A percentile compares a stretch with the other conserved stretches of the same genome.
phyloP scores from a whole-genome alignment of 2,888 invertebrate genomes.

The Phytoseiulus persimilis region DNA sequence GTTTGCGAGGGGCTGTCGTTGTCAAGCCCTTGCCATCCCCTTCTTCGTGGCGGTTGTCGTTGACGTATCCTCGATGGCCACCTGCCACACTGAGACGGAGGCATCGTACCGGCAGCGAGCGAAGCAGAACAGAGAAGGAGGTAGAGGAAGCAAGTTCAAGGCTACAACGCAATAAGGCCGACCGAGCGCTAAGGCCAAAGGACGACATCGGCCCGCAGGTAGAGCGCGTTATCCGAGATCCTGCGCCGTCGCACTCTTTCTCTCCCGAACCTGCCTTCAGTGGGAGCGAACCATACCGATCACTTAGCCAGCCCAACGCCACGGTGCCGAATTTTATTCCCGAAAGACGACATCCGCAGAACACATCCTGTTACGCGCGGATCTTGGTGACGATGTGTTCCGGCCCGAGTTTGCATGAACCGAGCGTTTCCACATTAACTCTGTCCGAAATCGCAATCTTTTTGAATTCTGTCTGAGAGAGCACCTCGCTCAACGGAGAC shows the following conservation, averaged over 20 bases:
- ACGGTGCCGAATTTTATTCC: too few relatives aligned
- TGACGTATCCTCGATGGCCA: background rate
- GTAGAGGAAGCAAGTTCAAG: constrained; percentile 5
- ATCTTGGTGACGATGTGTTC: too few relatives aligned
- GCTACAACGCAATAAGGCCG: background rate
- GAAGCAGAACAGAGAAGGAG: background rate
- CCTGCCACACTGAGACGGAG: background rate
- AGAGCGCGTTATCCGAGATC: background rate
- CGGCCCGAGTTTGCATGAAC: too few relatives aligned
- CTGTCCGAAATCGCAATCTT: too few relatives aligned
- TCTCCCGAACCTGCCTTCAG: background rate
- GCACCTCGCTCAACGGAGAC: too few relatives aligned
- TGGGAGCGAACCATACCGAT: background rate
- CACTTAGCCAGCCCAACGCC: too few relatives aligned
- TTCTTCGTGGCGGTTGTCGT: background rate
- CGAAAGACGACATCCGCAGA: too few relatives aligned
- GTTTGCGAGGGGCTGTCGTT: background rate
- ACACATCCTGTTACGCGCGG: too few relatives aligned
- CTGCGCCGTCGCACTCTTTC: background rate
- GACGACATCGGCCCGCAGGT: background rate
- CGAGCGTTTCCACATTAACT: too few relatives aligned
- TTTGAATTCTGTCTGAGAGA: too few relatives aligned
- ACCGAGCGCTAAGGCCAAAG: background rate
- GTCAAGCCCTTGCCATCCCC: background rate
- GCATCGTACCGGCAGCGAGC: background rate